Conservation (phyloP, 2,113 vertebrate species). For the Acrocephalus kingi region DNA sequence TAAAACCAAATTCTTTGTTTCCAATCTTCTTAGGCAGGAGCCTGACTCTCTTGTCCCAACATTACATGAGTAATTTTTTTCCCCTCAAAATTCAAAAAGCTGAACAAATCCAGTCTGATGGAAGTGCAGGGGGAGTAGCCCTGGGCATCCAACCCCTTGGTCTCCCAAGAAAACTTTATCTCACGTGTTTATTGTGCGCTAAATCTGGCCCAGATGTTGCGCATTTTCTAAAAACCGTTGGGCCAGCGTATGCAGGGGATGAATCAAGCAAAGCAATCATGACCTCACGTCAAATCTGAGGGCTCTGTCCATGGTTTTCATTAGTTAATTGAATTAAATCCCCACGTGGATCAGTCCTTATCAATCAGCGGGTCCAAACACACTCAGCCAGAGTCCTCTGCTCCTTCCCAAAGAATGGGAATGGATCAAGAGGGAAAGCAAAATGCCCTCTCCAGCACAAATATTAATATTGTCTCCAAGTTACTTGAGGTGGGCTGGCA, state of each 20-base stretch:
- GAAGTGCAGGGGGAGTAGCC: neutral
- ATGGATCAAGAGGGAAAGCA: neutral
- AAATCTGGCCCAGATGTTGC: slow-evolving; percentile 2
- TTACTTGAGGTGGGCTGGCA: neutral
- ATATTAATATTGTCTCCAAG: neutral
- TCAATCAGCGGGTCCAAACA: neutral
- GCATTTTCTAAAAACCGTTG: neutral
- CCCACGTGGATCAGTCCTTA: neutral
- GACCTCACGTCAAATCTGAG: neutral
- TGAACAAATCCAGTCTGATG: neutral
- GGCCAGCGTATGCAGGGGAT: neutral
- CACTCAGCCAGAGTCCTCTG: neutral
- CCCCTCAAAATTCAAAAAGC: neutral
- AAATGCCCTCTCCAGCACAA: neutral
- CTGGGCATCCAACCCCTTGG: neutral
- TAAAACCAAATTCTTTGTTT: neutral
- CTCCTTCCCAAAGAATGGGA: neutral
- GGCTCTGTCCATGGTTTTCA: neutral
- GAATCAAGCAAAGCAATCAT: neutral
- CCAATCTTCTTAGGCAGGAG: neutral
- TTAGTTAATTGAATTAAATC: slow-evolving; percentile 29
- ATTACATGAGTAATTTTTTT: neutral
- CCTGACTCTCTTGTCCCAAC: neutral
- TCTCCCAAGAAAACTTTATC: neutral
- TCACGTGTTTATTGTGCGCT: rapidly evolving